Conservation (phyloP, 2,113 vertebrate species). For the Pelecanus crispus region DNA sequence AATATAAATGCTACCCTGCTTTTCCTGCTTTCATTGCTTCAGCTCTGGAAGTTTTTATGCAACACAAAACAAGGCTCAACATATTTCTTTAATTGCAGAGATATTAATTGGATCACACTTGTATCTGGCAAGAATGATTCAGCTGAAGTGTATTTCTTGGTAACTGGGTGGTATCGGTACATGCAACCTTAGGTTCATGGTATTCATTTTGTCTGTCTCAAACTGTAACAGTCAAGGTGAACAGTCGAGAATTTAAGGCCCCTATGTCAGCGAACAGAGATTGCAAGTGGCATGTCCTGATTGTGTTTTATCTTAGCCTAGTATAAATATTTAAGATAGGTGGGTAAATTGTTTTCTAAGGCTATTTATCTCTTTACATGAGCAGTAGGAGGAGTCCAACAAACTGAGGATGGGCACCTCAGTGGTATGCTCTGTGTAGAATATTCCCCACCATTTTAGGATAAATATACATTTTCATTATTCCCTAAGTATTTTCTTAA, state of each 20-base stretch:
- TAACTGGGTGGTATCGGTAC: not conserved
- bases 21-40: not conserved
- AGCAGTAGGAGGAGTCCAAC: not conserved
- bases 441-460: not conserved
- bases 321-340: not conserved
- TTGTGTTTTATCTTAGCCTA: not conserved
- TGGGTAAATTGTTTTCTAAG: not conserved
- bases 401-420: not conserved
- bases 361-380: not conserved
- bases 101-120: not conserved
- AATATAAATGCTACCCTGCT: not conserved
- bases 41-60: not conserved
- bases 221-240: not conserved
- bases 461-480: not conserved
- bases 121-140: not conserved
- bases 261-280: not conserved
- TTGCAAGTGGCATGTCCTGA: not conserved
- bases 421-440: not conserved
- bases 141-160: not conserved
- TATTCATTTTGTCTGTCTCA: not conserved
- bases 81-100: not conserved
- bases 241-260: not conserved
- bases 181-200: not conserved
- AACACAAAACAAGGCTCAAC: not conserved
- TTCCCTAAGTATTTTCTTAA: not conserved